These are phyloP conservation scores for Ypsolopha scabrella DNA, from an alignment of 2,888 invertebrate species.

Conservation along the genomic window DNA sequence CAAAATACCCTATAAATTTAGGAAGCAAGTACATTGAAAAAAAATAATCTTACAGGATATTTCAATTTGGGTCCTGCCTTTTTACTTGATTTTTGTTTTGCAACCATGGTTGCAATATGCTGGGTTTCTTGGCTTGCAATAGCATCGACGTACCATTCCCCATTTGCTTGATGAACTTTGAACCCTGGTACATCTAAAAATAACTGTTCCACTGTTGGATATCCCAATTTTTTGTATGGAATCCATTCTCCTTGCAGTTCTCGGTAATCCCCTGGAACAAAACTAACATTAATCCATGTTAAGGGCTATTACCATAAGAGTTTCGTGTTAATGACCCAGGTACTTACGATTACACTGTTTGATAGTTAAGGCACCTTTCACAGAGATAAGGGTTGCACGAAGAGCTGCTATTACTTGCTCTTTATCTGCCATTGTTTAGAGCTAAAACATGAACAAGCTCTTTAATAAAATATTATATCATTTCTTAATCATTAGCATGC, in stretches of 20 bases:
- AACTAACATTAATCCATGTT: neutral
- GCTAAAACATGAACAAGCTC: conserved; percentile 8
- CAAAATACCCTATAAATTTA: conserved; percentile 7
- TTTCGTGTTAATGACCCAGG: neutral
- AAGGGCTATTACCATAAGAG: no score
- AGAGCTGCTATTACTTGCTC: conserved; percentile 60
- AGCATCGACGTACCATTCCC: conserved; percentile 70
- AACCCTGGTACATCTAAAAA: conserved; percentile 70
- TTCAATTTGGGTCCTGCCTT: conserved; percentile 39
- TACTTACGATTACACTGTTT: conserved; percentile 67
- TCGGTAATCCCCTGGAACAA: conserved; percentile 68
- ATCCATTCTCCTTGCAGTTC: conserved; percentile 74
- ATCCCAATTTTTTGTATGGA: conserved; percentile 73
- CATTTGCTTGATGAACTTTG: conserved; percentile 58
- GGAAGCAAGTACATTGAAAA: conserved; percentile 3
- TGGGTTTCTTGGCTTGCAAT: conserved; percentile 69
- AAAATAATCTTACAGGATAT: conserved; percentile 30
- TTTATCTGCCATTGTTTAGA: conserved; percentile 42
- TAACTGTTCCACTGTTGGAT: conserved; percentile 68
- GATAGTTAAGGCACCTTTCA: conserved; percentile 61
- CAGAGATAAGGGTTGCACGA: conserved; percentile 60
- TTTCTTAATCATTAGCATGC: neutral
- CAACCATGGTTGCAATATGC: conserved; percentile 69
- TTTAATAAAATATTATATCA: conserved; percentile 6
- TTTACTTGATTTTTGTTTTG: conserved; percentile 54